Conservation (phyloP, 2,888 invertebrate species). For the Strigamia transsilvanica region DNA sequence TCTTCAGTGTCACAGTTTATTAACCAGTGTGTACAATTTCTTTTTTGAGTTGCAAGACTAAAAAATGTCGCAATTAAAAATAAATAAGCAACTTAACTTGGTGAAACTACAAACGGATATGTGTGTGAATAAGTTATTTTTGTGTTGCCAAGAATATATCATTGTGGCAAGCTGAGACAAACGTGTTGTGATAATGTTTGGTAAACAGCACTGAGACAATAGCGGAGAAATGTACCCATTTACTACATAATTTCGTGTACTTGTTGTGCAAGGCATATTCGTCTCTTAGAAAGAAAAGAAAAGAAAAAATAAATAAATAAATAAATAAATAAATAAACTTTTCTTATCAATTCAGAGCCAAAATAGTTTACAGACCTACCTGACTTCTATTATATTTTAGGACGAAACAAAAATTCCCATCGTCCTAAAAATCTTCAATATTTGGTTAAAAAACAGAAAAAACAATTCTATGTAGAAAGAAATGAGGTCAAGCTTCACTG, state of each 20-base stretch:
- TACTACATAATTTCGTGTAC: constrained; percentile 43
- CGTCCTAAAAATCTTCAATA: not conserved
- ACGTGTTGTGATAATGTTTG: constrained; percentile 34
- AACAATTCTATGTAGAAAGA: not conserved
- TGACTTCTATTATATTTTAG: constrained; percentile 7
- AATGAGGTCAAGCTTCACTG: constrained; percentile 41
- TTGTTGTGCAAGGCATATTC: constrained; percentile 46
- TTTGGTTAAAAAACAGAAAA: not conserved
- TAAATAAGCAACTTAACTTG: constrained; percentile 26
- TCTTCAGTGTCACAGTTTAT: constrained; percentile 34
- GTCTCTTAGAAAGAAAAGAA: constrained; percentile 19
- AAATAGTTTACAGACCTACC: constrained; percentile 34
- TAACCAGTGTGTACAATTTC: constrained; percentile 45
- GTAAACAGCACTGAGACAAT: constrained; percentile 35
- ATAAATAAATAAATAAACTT: not conserved
- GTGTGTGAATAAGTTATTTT: constrained; percentile 49
- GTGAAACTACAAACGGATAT: constrained; percentile 32
- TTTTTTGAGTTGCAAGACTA: constrained; percentile 46
- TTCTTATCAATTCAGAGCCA: constrained; percentile 50
- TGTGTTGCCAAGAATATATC: constrained; percentile 49
- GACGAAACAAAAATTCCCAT: constrained; percentile 37
- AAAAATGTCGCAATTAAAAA: constrained; percentile 3
- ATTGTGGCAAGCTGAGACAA: constrained; percentile 46
- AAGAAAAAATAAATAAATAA: not conserved
- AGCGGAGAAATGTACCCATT: constrained; percentile 24